These are phyloP conservation scores for Aptenodytes forsteri DNA, from an alignment of 2,113 vertebrate genomes.

Conservation along the genomic window DNA sequence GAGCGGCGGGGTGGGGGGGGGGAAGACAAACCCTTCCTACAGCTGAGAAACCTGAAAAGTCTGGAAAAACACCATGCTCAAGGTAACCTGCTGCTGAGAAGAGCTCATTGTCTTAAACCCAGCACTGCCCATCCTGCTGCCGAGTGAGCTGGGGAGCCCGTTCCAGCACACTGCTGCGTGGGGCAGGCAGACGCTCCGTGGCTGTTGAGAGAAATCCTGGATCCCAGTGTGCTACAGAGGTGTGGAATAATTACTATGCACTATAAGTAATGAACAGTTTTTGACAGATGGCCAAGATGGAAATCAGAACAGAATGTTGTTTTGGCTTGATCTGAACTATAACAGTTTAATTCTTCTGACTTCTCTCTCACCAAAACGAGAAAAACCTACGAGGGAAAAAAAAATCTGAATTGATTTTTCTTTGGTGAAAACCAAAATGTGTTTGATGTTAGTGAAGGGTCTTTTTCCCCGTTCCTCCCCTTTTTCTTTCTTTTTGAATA, in stretches of 20 bases:
- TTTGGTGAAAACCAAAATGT: not conserved
- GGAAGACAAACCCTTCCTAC: not conserved
- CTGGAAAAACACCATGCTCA: not conserved
- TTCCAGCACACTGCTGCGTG: not conserved
- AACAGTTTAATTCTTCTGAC: not conserved
- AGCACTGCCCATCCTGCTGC: not conserved
- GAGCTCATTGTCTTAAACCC: not conserved
- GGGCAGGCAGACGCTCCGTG: rapidly evolving
- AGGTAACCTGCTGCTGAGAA: not conserved
- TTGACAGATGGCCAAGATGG: not conserved
- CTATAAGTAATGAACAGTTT: not conserved
- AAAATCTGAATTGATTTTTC: not conserved
- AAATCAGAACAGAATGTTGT: not conserved
- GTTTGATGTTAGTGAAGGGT: not conserved
- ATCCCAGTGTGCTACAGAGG: not conserved
- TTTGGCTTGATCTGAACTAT: not conserved
- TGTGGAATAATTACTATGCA: not conserved
- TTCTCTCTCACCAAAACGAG: not conserved
- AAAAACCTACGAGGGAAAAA: not conserved
- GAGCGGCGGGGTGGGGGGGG: not conserved
- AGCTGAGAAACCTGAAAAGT: not conserved
- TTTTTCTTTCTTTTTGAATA: not conserved
- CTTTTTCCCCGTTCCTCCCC: not conserved
- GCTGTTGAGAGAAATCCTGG: not conserved
- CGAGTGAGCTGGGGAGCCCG: rapidly evolving